Percentiles rank a stretch among this genome's conserved stretches.
These are phyloP conservation scores for Sus cebifrons DNA, from an alignment of 2,797 vertebrate species.

Conservation along the genomic window DNA sequence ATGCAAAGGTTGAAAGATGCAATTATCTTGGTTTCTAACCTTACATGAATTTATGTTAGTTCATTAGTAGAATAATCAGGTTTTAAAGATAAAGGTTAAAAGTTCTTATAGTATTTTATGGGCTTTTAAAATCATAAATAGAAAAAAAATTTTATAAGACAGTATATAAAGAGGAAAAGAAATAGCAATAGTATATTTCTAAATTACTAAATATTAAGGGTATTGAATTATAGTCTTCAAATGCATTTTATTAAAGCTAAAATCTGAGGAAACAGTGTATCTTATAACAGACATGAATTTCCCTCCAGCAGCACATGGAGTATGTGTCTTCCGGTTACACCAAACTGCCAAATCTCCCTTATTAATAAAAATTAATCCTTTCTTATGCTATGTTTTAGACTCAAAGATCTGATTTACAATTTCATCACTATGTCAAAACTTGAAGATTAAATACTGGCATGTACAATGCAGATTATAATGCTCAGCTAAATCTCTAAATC, in stretches of 20 bases:
- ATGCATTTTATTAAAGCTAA: slow-evolving; percentile 69
- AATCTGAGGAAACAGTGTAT: slow-evolving; percentile 8
- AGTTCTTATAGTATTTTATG: slow-evolving; percentile 64
- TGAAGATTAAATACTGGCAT: background rate
- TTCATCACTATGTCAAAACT: slow-evolving; percentile 24
- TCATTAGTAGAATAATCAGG: slow-evolving; percentile 78
- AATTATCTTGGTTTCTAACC: slow-evolving; percentile 78
- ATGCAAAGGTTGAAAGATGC: slow-evolving; percentile 76
- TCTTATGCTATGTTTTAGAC: slow-evolving; percentile 45
- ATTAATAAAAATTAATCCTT: slow-evolving; percentile 30
- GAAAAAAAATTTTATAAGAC: slow-evolving; percentile 67
- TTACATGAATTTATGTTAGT: slow-evolving; percentile 63
- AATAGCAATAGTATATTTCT: slow-evolving; percentile 24
- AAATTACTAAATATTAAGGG: slow-evolving; percentile 41
- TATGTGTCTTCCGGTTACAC: background rate
- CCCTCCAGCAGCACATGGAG: background rate
- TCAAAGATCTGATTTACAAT: slow-evolving; percentile 30
- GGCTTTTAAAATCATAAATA: slow-evolving; percentile 74
- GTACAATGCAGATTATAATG: background rate
- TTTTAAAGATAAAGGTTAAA: slow-evolving; percentile 79
- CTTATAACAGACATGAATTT: slow-evolving; percentile 5
- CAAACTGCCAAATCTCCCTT: slow-evolving; percentile 15
- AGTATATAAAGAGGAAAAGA: slow-evolving; percentile 60
- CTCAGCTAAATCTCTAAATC: background rate
- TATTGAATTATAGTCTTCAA: slow-evolving; percentile 46